Percentiles rank a stretch among this genome's conserved stretches.
Evolutionary conservation across 2,113 vertebrate genomes (phyloP).

Genomic region (Zosterops lateralis): DNA sequence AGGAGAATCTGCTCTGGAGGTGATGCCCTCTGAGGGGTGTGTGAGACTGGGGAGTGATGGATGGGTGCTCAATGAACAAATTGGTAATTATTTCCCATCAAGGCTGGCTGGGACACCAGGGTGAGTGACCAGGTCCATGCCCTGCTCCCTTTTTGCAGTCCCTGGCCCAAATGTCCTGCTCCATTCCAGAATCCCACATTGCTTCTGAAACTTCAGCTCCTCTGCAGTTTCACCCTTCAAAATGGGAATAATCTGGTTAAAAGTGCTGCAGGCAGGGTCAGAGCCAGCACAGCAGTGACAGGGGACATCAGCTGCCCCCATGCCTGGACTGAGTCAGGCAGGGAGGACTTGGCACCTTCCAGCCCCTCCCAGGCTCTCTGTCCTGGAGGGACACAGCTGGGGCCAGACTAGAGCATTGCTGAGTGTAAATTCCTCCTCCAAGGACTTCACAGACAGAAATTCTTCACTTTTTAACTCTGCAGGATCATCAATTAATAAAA

Average conservation of each 20-base stretch:
- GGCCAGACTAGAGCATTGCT: rapidly evolving
- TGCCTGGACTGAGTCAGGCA: rapidly evolving
- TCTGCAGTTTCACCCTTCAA: background rate
- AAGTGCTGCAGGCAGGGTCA: background rate
- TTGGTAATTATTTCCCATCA: background rate
- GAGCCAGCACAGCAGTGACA: background rate
- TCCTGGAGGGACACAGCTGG: background rate
- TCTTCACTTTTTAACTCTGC: background rate
- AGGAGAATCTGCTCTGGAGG: background rate
- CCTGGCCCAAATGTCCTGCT: background rate
- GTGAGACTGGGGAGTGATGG: background rate
- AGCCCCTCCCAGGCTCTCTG: background rate
- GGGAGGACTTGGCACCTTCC: background rate
- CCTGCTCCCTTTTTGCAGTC: background rate
- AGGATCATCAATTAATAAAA: background rate
- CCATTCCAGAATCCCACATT: rapidly evolving
- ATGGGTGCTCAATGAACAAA: rapidly evolving
- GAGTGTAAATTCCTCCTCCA: background rate
- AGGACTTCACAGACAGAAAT: background rate
- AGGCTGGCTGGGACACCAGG: background rate
- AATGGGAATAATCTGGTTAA: rapidly evolving
- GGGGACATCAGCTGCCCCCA: rapidly evolving
- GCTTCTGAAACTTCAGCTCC: background rate
- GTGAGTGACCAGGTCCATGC: rapidly evolving
- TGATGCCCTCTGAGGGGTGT: background rate